Evolutionary conservation across 2,113 vertebrate genomes (phyloP).

Genomic region (Nestor notabilis): DNA sequence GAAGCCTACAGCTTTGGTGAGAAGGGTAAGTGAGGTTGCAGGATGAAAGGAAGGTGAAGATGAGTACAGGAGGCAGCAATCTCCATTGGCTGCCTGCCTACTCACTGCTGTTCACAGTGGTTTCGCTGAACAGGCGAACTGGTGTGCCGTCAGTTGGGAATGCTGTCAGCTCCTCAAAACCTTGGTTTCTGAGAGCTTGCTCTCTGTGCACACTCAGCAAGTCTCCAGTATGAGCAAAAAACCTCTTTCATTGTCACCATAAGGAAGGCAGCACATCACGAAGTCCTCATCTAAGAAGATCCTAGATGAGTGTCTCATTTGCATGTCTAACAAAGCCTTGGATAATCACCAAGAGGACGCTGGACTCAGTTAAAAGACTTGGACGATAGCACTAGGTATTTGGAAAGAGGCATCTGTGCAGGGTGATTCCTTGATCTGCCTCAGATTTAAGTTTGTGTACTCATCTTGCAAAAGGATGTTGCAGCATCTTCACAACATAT

Average conservation of each 20-base stretch:
- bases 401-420: slow-evolving; percentile 45
- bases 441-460: background rate
- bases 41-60: slow-evolving; percentile 4
- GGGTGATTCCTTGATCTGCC: slow-evolving; percentile 43
- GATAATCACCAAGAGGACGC: slow-evolving; percentile 57
- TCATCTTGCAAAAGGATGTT: slow-evolving; percentile 23
- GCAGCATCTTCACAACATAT: background rate
- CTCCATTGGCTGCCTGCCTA: background rate
- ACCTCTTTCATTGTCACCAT: slow-evolving; percentile 6
- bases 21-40: background rate
- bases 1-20: background rate
- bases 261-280: background rate
- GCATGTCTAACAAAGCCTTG: slow-evolving; percentile 66
- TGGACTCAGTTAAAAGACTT: slow-evolving; percentile 61
- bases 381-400: slow-evolving; percentile 42
- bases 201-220: slow-evolving; percentile 9
- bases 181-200: background rate
- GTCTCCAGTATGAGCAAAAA: background rate
- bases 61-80: background rate
- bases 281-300: slow-evolving; percentile 43
- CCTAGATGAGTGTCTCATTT: slow-evolving; percentile 53
- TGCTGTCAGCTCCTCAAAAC: slow-evolving; percentile 25
- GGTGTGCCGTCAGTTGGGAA: background rate
- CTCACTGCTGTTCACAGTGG: background rate
- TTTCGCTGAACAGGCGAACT: background rate